Evolutionary conservation across 1,140 invertebrate genomes (phyloP).

Genomic region (Diprion similis): DNA sequence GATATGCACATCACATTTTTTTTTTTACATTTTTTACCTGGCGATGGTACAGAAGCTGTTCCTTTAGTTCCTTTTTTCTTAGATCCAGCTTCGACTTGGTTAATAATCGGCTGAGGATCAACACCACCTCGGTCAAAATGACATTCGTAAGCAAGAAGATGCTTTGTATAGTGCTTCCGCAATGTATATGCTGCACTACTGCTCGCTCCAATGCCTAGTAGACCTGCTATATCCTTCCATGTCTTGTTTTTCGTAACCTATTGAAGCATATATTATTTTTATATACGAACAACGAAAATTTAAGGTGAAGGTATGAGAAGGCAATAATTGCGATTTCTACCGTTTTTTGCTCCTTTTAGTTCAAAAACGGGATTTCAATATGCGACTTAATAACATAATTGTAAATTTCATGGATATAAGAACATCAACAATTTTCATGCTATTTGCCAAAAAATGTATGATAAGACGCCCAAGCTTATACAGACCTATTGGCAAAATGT

Average conservation of each 20-base stretch:
- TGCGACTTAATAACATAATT: not conserved
- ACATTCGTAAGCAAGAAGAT: slow-evolving; percentile 94
- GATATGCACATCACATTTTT: slow-evolving; percentile 5
- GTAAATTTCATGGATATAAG: not conserved
- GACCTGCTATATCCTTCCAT: slow-evolving; percentile 97
- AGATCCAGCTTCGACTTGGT: slow-evolving; percentile 87
- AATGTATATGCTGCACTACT: slow-evolving; percentile 97
- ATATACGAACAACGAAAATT: not conserved
- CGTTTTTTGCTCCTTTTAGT: slow-evolving; percentile 22
- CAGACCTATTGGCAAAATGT: not conserved
- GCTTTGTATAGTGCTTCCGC: slow-evolving; percentile 97
- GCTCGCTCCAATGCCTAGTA: slow-evolving; percentile 92
- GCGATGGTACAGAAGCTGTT: slow-evolving; percentile 81
- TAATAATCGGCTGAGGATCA: slow-evolving; percentile 94
- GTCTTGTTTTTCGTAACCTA: slow-evolving; percentile 98
- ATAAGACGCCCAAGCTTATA: not conserved
- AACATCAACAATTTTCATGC: slow-evolving; percentile 4
- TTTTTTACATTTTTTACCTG: slow-evolving; percentile 63
- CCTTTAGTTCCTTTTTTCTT: slow-evolving; percentile 88
- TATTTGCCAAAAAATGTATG: not conserved
- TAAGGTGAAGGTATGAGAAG: slow-evolving; percentile 13
- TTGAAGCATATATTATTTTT: slow-evolving; percentile 19
- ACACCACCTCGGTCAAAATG: slow-evolving; percentile 96
- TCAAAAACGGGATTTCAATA: not conserved
- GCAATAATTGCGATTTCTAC: slow-evolving; percentile 28